Evolutionary conservation across 2,888 invertebrate genomes (phyloP).

Genomic region (Platycnemis pennipes): DNA sequence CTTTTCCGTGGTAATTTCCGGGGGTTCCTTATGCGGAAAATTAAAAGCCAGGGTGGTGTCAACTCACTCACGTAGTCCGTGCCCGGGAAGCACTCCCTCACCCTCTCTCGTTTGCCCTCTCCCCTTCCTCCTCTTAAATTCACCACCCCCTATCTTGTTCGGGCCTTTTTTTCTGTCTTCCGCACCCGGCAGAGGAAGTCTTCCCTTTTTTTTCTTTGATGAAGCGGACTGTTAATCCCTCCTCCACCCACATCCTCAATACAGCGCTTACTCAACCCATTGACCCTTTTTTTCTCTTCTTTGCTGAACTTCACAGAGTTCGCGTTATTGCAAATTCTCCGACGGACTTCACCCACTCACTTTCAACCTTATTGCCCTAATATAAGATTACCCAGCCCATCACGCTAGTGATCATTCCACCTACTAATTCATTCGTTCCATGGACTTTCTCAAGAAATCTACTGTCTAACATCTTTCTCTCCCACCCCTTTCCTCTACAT

Average conservation of each 20-base stretch:
- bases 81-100: neutral
- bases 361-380: neutral
- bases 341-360: neutral
- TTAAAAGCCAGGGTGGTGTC: slow-evolving; percentile 48
- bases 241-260: neutral
- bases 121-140: neutral
- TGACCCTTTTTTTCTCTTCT: neutral
- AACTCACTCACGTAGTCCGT: slow-evolving; percentile 29
- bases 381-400: neutral
- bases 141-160: neutral
- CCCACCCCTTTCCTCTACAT: no score
- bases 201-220: neutral
- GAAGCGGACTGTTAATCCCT: neutral
- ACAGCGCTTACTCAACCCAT: neutral
- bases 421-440: neutral
- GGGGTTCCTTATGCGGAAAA: slow-evolving; percentile 66
- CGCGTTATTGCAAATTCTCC: neutral
- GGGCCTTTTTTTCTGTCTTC: neutral
- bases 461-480: no score
- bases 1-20: slow-evolving; percentile 48
- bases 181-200: neutral
- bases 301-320: neutral
- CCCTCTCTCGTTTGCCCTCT: neutral
- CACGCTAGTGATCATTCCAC: neutral
- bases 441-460: neutral